Evolutionary conservation across 2,888 invertebrate species (phyloP).

Genomic region (Ferdinandea cuprea): DNA sequence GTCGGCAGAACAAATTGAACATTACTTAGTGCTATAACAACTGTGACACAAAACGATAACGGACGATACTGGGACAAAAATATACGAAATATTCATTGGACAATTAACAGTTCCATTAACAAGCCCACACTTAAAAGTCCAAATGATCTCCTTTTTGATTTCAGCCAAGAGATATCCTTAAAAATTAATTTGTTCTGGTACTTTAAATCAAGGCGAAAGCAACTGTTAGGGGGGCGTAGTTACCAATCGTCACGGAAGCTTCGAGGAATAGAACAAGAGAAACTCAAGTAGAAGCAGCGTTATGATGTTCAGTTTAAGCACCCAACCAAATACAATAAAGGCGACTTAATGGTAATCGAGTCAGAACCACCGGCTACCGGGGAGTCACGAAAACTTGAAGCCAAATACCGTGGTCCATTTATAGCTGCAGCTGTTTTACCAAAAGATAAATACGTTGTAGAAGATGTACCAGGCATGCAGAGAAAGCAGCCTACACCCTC

Average conservation of each 20-base stretch:
- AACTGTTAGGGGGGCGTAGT: not conserved
- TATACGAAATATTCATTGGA: slow-evolving; percentile 37
- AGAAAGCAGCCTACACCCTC: too few species aligned
- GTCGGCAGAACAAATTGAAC: slow-evolving; percentile 56
- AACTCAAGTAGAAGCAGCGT: slow-evolving; percentile 34
- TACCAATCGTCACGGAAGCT: not conserved
- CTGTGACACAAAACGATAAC: slow-evolving; percentile 54
- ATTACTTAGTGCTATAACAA: slow-evolving; percentile 4
- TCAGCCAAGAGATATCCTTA: slow-evolving; percentile 18
- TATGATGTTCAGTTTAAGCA: slow-evolving; percentile 36
- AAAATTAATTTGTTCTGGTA: slow-evolving; percentile 25
- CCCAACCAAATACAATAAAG: slow-evolving; percentile 22
- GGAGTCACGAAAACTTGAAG: slow-evolving; percentile 26
- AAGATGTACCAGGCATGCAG: slow-evolving; percentile 34
- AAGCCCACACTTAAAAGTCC: slow-evolving; percentile 34
- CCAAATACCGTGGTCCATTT: slow-evolving; percentile 24
- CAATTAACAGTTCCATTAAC: slow-evolving; percentile 33
- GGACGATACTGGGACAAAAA: slow-evolving; percentile 38
- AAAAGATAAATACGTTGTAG: slow-evolving; percentile 31
- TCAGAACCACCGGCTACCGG: too few species aligned
- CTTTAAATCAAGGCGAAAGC: slow-evolving; percentile 9
- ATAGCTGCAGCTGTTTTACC: slow-evolving; percentile 9
- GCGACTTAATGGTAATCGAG: slow-evolving; percentile 30
- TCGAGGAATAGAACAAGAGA: slow-evolving; percentile 36
- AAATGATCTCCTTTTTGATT: slow-evolving; percentile 55